Percentiles rank a stretch among this genome's conserved stretches.
These are phyloP conservation scores for Drosophila buzzatii DNA, from an alignment of 2,888 invertebrate species.

Conservation along the genomic window DNA sequence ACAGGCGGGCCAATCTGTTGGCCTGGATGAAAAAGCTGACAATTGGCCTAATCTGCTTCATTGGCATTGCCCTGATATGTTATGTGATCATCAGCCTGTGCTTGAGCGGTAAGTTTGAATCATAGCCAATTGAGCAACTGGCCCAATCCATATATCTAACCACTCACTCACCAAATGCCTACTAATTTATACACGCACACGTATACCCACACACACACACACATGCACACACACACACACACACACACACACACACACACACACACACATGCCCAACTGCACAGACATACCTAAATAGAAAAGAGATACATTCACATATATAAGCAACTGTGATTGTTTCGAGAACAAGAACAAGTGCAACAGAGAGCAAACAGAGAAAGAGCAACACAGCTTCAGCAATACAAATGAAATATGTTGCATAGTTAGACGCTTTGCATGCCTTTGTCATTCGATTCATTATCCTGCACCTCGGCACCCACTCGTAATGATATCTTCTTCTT, in stretches of 20 bases:
- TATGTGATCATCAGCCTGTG: constrained; percentile 84
- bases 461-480: constrained; percentile 54
- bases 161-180: constrained; percentile 39
- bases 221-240: neutral
- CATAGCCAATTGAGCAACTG: constrained; percentile 2
- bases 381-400: constrained; percentile 12
- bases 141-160: constrained; percentile 28
- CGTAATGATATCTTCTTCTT: constrained; percentile 49
- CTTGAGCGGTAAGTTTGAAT: constrained; percentile 81
- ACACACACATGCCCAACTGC: constrained; percentile 20
- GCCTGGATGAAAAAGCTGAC: constrained; percentile 84
- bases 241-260: constrained; percentile 5
- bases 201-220: neutral
- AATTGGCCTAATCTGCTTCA: constrained; percentile 83
- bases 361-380: neutral
- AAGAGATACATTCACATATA: neutral
- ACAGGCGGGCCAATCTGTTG: constrained; percentile 81
- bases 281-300: constrained; percentile 4
- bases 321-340: neutral
- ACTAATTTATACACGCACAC: constrained; percentile 22
- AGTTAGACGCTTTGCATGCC: constrained; percentile 48
- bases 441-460: constrained; percentile 49
- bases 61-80: constrained; percentile 83
- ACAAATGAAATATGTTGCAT: constrained; percentile 34
- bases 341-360: constrained; percentile 4